A percentile compares a stretch with the other conserved stretches of the same genome.
phyloP scores from a whole-genome alignment of 2,113 vertebrate species.

The Xerus inauris region DNA sequence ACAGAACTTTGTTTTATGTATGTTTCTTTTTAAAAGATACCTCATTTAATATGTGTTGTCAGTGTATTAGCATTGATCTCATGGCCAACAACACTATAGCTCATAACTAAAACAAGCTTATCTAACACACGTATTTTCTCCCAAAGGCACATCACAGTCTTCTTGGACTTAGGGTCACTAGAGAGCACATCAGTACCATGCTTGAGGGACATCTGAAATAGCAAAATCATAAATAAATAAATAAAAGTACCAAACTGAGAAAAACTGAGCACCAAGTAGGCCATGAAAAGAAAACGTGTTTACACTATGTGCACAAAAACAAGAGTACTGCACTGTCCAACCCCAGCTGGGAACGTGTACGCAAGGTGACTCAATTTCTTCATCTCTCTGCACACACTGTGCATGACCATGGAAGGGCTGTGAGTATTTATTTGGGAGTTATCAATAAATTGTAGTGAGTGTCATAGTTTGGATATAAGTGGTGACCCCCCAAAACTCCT shows the following conservation, averaged over 20 bases:
- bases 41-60: not conserved
- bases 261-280: conserved; percentile 13
- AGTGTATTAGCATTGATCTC: not conserved
- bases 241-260: not conserved
- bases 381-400: not conserved
- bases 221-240: not conserved
- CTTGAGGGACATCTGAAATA: not conserved
- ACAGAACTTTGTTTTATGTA: not conserved
- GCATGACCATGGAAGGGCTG: not conserved
- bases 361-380: not conserved
- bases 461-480: no score
- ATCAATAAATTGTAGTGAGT: not conserved
- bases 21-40: conserved; percentile 22
- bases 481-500: no score
- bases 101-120: not conserved
- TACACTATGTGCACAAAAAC: not conserved
- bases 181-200: not conserved
- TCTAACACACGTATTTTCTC: not conserved
- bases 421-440: not conserved
- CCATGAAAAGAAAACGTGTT: not conserved
- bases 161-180: not conserved
- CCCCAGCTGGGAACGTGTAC: not conserved
- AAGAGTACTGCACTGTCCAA: not conserved
- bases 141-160: not conserved
- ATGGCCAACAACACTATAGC: not conserved